Conservation (phyloP, 1,140 invertebrate species). For the Yoshiicerus persimilis region DNA sequence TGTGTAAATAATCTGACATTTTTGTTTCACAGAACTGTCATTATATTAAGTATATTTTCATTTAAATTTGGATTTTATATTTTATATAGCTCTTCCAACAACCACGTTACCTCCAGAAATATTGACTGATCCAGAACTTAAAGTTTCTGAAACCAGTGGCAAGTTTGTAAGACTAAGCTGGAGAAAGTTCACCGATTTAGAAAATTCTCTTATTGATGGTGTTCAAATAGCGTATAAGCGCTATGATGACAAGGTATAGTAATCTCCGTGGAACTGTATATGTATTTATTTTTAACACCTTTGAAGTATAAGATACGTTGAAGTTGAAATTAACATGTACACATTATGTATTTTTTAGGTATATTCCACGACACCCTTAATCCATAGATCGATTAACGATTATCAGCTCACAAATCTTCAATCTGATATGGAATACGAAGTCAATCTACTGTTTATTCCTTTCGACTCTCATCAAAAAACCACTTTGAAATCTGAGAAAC, state of each 20-base stretch:
- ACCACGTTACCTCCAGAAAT: constrained; percentile 67
- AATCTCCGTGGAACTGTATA: no score
- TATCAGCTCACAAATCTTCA: constrained; percentile 72
- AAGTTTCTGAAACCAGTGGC: constrained; percentile 71
- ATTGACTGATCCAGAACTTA: constrained; percentile 69
- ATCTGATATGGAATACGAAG: constrained; percentile 71
- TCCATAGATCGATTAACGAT: constrained; percentile 72
- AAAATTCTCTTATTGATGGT: constrained; percentile 73
- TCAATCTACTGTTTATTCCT: constrained; percentile 75
- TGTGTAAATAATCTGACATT: constrained; percentile 51
- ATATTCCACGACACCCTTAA: constrained; percentile 71
- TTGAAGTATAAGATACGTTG: no score
- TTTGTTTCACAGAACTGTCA: neutral
- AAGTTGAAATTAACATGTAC: no score
- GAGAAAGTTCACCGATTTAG: constrained; percentile 76
- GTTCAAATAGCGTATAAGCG: constrained; percentile 72
- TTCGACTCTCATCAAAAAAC: constrained; percentile 69
- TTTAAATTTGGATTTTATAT: neutral
- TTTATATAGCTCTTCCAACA: constrained; percentile 50
- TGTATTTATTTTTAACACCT: no score
- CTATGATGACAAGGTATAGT: constrained; percentile 61
- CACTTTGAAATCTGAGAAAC: constrained; percentile 68
- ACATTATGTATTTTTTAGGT: constrained; percentile 53
- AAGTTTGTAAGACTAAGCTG: constrained; percentile 75
- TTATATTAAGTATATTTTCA: neutral